These are phyloP conservation scores for Esperia sulphurella DNA, from an alignment of 2,888 invertebrate genomes.

Conservation along the genomic window DNA sequence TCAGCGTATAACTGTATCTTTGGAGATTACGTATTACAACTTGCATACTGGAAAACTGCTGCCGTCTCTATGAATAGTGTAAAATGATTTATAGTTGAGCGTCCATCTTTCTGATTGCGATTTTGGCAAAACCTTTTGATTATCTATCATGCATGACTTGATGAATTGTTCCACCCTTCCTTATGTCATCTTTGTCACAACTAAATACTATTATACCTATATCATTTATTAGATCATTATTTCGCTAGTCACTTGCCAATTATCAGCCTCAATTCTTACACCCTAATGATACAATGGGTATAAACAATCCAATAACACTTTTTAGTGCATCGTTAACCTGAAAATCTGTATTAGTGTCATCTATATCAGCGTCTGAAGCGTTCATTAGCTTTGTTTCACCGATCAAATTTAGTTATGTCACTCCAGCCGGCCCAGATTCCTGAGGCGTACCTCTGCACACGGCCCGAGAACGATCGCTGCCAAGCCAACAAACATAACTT, in stretches of 20 bases:
- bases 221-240: no score
- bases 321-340: slow-evolving; percentile 6
- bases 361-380: slow-evolving; percentile 44
- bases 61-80: not conserved
- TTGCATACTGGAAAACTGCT: not conserved
- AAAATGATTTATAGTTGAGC: not conserved
- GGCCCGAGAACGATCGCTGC: slow-evolving; percentile 65
- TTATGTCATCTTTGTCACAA: not conserved
- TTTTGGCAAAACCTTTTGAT: slow-evolving; percentile 1
- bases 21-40: not conserved
- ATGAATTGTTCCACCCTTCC: not conserved
- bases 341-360: slow-evolving; percentile 6
- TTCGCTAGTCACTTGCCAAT: no score
- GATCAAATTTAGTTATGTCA: slow-evolving; percentile 78
- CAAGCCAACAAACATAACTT: slow-evolving; percentile 54
- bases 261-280: no score
- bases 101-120: slow-evolving; percentile 3
- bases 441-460: slow-evolving; percentile 69
- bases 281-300: no score
- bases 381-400: slow-evolving; percentile 63
- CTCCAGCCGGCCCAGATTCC: slow-evolving; percentile 76
- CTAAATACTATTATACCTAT: no score
- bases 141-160: not conserved
- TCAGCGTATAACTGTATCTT: no score
- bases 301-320: not conserved